phyloP scores from a whole-genome alignment of 2,888 invertebrate species.

The Eledone cirrhosa region DNA sequence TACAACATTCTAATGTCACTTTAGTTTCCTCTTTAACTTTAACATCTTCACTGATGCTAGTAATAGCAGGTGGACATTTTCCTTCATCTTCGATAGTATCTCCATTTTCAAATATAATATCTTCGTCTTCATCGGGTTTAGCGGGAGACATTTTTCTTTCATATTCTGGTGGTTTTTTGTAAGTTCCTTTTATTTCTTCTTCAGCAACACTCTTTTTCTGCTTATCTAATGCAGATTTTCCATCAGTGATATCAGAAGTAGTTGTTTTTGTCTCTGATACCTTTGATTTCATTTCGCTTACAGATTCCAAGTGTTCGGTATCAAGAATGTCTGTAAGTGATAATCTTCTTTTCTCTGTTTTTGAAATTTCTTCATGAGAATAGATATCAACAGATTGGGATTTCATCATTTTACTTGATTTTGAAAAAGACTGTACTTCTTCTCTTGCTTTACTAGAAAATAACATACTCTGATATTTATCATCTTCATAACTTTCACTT shows the following conservation, averaged over 20 bases:
- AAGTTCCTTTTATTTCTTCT: no score
- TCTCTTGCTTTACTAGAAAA: background rate
- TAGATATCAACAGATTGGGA: no score
- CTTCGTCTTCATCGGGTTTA: background rate
- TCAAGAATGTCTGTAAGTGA: no score
- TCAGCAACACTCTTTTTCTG: no score
- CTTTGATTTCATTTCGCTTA: conserved; percentile 1
- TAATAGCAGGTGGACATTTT: conserved; percentile 5
- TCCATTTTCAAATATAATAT: background rate
- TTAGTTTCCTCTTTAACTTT: background rate
- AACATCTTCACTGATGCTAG: conserved; percentile 28
- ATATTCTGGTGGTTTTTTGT: no score
- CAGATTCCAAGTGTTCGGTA: no score
- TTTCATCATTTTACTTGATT: no score
- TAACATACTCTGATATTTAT: background rate
- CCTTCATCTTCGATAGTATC: background rate
- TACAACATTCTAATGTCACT: conserved; percentile 4
- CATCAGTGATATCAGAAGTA: no score
- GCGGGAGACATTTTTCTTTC: no score
- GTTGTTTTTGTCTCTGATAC: no score
- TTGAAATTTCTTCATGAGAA: background rate
- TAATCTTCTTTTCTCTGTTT: background rate
- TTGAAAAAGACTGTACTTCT: background rate
- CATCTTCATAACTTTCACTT: background rate
- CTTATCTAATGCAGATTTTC: no score